Evolutionary conservation across 2,888 invertebrate genomes (phyloP), one percentile per base, ranked within the genome.

Genomic region (Oligia latruncula): DNA sequence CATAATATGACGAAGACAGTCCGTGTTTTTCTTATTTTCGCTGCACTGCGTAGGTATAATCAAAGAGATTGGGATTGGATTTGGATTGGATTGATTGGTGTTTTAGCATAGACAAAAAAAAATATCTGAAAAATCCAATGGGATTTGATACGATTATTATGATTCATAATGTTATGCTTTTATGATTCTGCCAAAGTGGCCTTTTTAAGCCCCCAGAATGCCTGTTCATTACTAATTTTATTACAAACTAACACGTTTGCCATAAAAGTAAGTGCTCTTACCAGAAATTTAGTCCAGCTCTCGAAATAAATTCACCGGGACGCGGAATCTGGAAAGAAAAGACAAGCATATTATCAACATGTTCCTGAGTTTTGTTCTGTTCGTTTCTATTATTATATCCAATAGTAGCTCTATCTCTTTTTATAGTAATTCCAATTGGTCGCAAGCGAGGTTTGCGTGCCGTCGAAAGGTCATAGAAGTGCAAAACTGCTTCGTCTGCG

Each of bases 201-300:
- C 40, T 40, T 40, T 40, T 40, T 40, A 40, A 5, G 40, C 40
- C 40, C 40, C 40, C 35, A 66, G 89, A 90, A 90, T 92, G 89
- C 87, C 82, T 84, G 77, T 60, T 76, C 80, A 72, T 87, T 64
- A 88, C 72, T 40, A 74, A 80, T 88, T 86, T 81, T 83, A 82
- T 75, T 80, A 85, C 77, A 84, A 85, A 82, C 79, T 75, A 78
- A 80, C 72, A 78, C 52, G 74, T 65, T 68, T 40, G 71, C 43
- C 71, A 76, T 73, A 87, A 85, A 87, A 85, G 74, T 82, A 78
- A 83, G 80, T 88, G 87, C 93, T 93, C 93, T 93, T 86, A 93
- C 93, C 91, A 87, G 87, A 90, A 89, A 85, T 87, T 92, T 84
- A 90, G 87, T 90, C 90, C 90, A 90, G 89, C 89, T 92, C 92